phyloP scores from a whole-genome alignment of 2,888 invertebrate species.

The Polylopha cassiicola region DNA sequence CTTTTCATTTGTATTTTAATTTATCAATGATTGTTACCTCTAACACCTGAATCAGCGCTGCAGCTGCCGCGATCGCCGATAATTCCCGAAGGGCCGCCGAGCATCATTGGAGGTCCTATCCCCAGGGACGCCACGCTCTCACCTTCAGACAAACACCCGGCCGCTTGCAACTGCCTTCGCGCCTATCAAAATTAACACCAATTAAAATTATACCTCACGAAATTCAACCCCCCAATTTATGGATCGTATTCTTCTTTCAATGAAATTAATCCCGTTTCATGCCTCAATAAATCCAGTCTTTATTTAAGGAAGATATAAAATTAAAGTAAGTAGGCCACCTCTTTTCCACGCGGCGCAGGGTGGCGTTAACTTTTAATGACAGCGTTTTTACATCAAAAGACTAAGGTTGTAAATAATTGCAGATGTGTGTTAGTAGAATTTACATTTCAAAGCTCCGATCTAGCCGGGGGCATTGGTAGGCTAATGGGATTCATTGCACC shows the following conservation, averaged over 20 bases:
- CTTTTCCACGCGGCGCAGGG: slow-evolving; percentile 33
- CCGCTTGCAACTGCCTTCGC: slow-evolving; percentile 83
- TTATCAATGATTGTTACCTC: slow-evolving; percentile 63
- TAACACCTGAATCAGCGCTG: slow-evolving; percentile 90
- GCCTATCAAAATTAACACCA: slow-evolving; percentile 63
- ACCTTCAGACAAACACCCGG: slow-evolving; percentile 90
- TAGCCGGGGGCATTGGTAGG: too few species aligned
- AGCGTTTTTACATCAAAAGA: slow-evolving; percentile 16
- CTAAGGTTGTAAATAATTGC: too few species aligned
- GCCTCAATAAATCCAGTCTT: slow-evolving; percentile 50
- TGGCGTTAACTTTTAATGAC: slow-evolving; percentile 27
- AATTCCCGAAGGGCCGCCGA: slow-evolving; percentile 68
- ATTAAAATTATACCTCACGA: slow-evolving; percentile 2
- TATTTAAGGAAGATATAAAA: slow-evolving; percentile 49
- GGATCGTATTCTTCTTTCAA: slow-evolving; percentile 5
- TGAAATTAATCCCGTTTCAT: slow-evolving; percentile 39
- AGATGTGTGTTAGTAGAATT: slow-evolving; percentile 9
- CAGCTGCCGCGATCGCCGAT: slow-evolving; percentile 87
- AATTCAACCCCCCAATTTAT: slow-evolving; percentile 2
- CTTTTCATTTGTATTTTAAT: neutral
- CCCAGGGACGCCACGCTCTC: slow-evolving; percentile 87
- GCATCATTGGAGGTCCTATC: slow-evolving; percentile 79
- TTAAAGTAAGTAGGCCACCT: slow-evolving; percentile 37
- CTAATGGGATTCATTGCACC: too few species aligned
- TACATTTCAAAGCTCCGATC: slow-evolving; percentile 7